Base-by-base conservation (phyloP, 2,888 invertebrate genomes). In the Agonopterix heracliana region DNA sequence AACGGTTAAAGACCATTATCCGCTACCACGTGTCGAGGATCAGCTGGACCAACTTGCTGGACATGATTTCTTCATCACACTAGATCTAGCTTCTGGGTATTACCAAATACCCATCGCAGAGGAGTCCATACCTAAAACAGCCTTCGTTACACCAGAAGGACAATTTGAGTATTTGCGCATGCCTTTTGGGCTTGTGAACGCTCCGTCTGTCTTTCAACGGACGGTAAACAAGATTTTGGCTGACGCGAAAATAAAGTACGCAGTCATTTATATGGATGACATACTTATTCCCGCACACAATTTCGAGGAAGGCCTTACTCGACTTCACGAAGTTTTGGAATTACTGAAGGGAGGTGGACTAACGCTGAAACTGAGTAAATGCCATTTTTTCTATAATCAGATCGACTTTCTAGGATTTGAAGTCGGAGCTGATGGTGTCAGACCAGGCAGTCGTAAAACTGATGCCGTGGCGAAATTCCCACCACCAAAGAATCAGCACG, bases 131-230 rank as follows among this genome's bases (percentile, higher is more conserved):
- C n/a, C n/a, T n/a, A n/a, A n/a, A n/a, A n/a, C n/a, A n/a, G n/a
- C n/a, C n/a, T n/a, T n/a, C n/a, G n/a, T n/a, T n/a, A n/a, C n/a
- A n/a, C n/a, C 68, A 0, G 66, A 71, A 38, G 76, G 77, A 0
- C 65, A 74, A 11, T 78, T 54, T 47, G 69, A 79, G 52, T 76
- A 63, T 51, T 58, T 64, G 4, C 48, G 64, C 0, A 71, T 78
- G 70, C 71, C 72, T 0, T 81, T 78, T 47, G 76, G 74, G 2
- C 56, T 79, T 0, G 54, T 58, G 0, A 78, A 77, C 50, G 72
- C 79, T 0, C 74, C 74, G 7, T 59, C 66, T 0, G 64, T 67
- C 0, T 80, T 74, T 51, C 72, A 75, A 47, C 53, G 66, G 26
- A 58, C 70, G 4, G 67, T 77, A 45, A 64, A 70, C 43, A 51